Conservation (phyloP, 2,888 invertebrate genomes). For the Saturnia pavonia region DNA sequence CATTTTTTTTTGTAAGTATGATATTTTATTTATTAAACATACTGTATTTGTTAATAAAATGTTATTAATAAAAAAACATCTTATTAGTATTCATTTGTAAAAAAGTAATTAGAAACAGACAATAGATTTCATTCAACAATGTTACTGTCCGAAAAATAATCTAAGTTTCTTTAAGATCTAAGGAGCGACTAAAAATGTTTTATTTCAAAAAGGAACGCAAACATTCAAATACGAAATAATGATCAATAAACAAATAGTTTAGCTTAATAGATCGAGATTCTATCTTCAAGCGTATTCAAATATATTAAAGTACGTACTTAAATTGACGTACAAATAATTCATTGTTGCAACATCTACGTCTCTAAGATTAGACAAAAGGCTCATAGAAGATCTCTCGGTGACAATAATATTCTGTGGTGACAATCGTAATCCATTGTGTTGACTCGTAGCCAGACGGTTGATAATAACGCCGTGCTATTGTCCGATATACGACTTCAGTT, state of each 20-base stretch:
- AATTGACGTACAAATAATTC: not conserved
- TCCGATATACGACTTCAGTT: slow-evolving; percentile 8
- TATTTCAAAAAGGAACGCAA: no score
- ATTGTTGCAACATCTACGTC: not conserved
- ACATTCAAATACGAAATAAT: not conserved
- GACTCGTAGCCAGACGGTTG: slow-evolving; percentile 16
- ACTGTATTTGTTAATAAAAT: no score
- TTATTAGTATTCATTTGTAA: no score
- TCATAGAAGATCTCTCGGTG: slow-evolving; percentile 16
- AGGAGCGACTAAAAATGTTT: no score
- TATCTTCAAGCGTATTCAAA: not conserved
- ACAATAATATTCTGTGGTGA: no score
- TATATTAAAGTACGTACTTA: not conserved
- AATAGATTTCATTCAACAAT: no score
- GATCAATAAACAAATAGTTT: not conserved
- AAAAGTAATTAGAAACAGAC: no score
- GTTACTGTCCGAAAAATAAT: no score
- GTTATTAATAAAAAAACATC: no score
- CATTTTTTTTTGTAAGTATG: no score
- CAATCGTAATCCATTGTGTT: slow-evolving; percentile 20
- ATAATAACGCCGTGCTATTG: slow-evolving; percentile 18
- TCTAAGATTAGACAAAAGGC: slow-evolving; percentile 1
- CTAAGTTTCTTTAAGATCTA: no score
- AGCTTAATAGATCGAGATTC: not conserved
- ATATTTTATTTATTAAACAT: no score